These are phyloP conservation scores for Globicephala melas DNA, from an alignment of 2,113 vertebrate species.

Conservation along the genomic window DNA sequence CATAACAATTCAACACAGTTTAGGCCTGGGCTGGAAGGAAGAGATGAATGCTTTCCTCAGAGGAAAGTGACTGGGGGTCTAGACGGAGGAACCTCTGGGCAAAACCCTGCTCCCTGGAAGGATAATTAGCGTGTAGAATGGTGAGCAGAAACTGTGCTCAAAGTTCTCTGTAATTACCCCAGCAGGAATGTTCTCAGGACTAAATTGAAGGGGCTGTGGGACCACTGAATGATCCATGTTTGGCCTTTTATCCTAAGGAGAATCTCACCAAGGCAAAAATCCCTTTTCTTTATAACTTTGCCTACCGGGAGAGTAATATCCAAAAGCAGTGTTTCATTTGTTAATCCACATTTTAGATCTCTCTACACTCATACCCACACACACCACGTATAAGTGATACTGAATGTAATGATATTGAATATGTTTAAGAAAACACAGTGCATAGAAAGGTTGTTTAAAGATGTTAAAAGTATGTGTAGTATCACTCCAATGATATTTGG, in stretches of 20 bases:
- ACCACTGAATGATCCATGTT: background rate
- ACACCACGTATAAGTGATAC: background rate
- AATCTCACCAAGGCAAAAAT: background rate
- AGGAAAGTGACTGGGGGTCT: background rate
- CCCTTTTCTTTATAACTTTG: background rate
- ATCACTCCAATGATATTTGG: background rate
- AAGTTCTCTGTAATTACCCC: constrained; percentile 29
- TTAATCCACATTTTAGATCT: background rate
- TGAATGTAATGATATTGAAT: background rate
- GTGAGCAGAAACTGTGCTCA: background rate
- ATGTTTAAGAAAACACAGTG: background rate
- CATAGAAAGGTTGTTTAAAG: background rate
- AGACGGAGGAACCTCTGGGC: background rate
- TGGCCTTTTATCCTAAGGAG: background rate
- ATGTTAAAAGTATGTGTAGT: background rate
- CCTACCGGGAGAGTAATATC: background rate
- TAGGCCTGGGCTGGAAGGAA: background rate
- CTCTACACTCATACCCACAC: rapidly evolving
- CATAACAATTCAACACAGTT: background rate
- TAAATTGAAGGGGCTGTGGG: background rate
- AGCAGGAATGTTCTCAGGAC: background rate
- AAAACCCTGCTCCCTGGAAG: background rate
- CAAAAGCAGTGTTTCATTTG: background rate
- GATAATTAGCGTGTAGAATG: background rate
- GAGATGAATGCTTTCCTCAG: background rate